phyloP scores from a whole-genome alignment of 2,888 invertebrate species.

The Nomada goodeniana region DNA sequence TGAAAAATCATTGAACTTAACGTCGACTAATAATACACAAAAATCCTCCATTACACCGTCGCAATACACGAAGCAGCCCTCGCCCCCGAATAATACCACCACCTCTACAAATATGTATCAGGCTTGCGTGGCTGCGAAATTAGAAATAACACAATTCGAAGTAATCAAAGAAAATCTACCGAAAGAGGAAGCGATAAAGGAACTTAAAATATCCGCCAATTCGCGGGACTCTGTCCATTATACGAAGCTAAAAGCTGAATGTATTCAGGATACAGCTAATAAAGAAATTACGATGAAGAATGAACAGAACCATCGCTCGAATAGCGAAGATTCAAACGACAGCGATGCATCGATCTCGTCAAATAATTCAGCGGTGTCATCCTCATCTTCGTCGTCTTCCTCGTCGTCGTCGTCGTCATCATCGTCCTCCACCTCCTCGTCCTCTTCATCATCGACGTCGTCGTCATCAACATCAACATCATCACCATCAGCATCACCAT shows the following conservation, averaged over 20 bases:
- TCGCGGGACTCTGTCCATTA: conserved; percentile 57
- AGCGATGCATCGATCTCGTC: conserved; percentile 69
- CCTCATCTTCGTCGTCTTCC: conserved; percentile 70
- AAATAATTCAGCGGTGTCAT: conserved; percentile 65
- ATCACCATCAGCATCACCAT: conserved; percentile 68
- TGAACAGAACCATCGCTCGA: conserved; percentile 34
- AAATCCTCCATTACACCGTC: conserved; percentile 23
- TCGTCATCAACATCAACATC: conserved; percentile 67
- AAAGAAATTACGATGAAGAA: background rate
- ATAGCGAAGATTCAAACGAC: conserved; percentile 72
- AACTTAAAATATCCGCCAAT: conserved; percentile 74
- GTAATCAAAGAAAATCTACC: conserved; percentile 80
- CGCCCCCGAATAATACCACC: background rate
- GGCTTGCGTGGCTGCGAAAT: conserved; percentile 48
- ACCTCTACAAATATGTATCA: conserved; percentile 24
- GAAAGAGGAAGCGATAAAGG: conserved; percentile 76
- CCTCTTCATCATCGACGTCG: conserved; percentile 55
- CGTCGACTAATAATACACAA: background rate
- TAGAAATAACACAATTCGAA: conserved; percentile 80
- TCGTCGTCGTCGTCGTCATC: conserved; percentile 57
- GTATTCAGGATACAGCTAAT: background rate
- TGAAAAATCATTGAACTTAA: conserved; percentile 19
- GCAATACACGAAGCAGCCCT: conserved; percentile 13
- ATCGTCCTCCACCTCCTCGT: conserved; percentile 69
- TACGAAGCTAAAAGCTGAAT: conserved; percentile 10